Evolutionary conservation across 2,888 invertebrate genomes (phyloP), one percentile per base, ranked within the genome.

Genomic region (Caenorhabditis drosophilae): DNA sequence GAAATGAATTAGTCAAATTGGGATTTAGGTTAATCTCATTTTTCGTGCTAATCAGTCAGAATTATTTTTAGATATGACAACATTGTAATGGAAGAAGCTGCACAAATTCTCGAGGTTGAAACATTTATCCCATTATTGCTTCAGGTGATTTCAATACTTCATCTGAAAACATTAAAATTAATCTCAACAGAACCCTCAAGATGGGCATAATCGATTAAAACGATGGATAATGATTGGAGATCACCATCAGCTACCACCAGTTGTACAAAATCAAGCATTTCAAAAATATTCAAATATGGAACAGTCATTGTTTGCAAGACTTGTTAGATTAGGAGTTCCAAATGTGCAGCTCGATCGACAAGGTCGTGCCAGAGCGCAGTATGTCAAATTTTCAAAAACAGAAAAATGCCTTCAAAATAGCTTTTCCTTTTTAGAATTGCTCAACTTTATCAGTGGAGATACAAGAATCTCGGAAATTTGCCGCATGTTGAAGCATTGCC

Each of bases 261-360:
- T 99, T 12, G 96, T 99, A 45, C 98, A 99, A 86, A 99, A 99
- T 85, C 96, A 97, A 92, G 97, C 98, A 7, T 98, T 98, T 87
- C 97, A 99, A 85, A 99, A 99, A 84, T 98, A 94, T 86, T 95
- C 93, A 53, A 99, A 99, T 84, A 97, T 99, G 97, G 98, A 99
- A 83, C 98, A 99, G 86, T 94, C 94, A 52, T 87, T 99, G 40
- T 99, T 99, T 85, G 94, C 97, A 0, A 88, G 98, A 70, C 90
- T 98, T 84, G 96, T 99, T 15, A 88, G 96, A 7, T 88, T 99
- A 1, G 96, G 96, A 0, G 95, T 98, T 1, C 97, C 98, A 0
- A 94, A 95, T 0, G 92, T 98, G 0, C 93, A 97, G 84, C 86
- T 99, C 60, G 98, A 99, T 85, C 94, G 93, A 0, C 98, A 99